Conservation (phyloP, 2,888 invertebrate species). For the Tineola bisselliella region DNA sequence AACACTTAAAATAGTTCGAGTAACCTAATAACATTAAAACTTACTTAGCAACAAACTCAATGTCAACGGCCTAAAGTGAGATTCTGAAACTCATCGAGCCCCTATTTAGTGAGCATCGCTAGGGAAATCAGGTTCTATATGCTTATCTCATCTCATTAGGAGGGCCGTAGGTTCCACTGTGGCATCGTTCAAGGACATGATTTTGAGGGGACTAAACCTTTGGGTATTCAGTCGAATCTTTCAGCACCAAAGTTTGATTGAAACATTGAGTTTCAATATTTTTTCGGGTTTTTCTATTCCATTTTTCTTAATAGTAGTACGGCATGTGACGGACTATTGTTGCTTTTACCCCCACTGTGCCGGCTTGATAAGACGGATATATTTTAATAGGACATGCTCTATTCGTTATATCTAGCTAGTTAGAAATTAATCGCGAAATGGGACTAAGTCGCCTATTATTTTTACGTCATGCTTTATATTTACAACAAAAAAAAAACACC, state of each 20-base stretch:
- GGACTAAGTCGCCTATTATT: too few relatives aligned
- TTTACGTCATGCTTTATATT: too few relatives aligned
- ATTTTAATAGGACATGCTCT: too few relatives aligned
- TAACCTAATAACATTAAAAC: not conserved
- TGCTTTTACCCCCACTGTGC: too few relatives aligned
- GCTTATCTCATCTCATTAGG: constrained; percentile 56
- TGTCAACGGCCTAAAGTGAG: constrained; percentile 9
- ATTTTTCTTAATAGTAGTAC: too few relatives aligned
- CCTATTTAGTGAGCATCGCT: constrained; percentile 28
- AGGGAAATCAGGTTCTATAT: constrained; percentile 55
- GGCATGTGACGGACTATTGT: too few relatives aligned
- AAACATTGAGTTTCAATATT: not conserved
- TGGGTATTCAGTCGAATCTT: not conserved
- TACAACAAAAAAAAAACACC: too few relatives aligned
- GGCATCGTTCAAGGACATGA: constrained; percentile 32
- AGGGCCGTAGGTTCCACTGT: constrained; percentile 26
- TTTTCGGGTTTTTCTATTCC: too few relatives aligned
- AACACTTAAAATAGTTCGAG: too few relatives aligned
- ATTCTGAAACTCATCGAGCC: constrained; percentile 7
- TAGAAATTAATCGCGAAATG: too few relatives aligned
- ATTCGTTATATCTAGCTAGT: too few relatives aligned
- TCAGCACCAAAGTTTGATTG: not conserved
- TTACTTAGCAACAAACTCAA: not conserved
- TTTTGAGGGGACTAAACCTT: not conserved
- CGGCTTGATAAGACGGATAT: too few relatives aligned